Evolutionary conservation across 2,113 vertebrate species (phyloP).

Genomic region (Urocolius indicus): DNA sequence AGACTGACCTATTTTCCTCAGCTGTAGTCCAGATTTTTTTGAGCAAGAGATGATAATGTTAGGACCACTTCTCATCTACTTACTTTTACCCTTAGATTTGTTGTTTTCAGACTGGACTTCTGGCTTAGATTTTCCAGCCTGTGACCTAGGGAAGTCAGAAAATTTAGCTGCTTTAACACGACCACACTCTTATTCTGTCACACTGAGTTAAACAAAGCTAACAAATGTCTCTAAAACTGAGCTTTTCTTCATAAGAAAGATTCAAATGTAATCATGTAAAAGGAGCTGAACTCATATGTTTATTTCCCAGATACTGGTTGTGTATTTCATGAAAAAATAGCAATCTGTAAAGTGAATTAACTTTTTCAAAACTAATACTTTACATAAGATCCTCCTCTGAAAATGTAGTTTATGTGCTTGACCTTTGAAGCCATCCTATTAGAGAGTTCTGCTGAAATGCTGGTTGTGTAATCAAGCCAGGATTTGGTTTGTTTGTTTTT

Average conservation of each 20-base stretch:
- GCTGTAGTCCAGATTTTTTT: not conserved
- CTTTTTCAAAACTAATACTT: not conserved
- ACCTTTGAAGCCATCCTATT: not conserved
- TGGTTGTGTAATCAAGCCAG: slow-evolving; percentile 24
- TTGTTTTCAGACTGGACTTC: not conserved
- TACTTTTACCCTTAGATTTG: not conserved
- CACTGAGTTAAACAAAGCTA: not conserved
- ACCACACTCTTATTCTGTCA: not conserved
- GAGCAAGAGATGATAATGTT: not conserved
- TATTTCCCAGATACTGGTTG: not conserved
- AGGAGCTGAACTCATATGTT: not conserved
- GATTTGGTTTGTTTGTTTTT: slow-evolving; percentile 22
- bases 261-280: not conserved
- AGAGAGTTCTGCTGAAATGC: not conserved
- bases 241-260: not conserved
- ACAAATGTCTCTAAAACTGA: not conserved
- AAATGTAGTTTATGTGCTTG: not conserved
- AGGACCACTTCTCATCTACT: not conserved
- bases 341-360: not conserved
- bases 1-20: not conserved
- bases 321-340: not conserved
- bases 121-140: not conserved
- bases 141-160: not conserved
- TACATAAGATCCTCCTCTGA: not conserved
- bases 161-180: not conserved